These are phyloP conservation scores for Etia nguti DNA, from an alignment of 2,113 vertebrate species.

Conservation along the genomic window DNA sequence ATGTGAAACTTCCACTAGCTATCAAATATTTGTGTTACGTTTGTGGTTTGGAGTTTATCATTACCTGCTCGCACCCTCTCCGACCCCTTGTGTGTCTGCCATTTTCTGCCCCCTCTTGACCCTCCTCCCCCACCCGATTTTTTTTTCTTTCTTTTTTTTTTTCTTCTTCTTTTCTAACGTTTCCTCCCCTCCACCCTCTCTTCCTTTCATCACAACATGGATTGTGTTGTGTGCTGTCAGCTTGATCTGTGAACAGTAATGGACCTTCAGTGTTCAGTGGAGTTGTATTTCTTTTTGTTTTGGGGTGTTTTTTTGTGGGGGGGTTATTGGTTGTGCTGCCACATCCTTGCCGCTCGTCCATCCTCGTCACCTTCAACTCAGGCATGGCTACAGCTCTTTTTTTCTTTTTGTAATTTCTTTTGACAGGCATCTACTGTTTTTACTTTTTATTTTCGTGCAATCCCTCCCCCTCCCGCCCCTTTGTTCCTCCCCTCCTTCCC, in stretches of 20 bases:
- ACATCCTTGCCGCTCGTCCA: not conserved
- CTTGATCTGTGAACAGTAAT: conserved; percentile 2
- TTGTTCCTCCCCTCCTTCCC: not conserved
- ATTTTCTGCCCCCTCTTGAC: conserved; percentile 9
- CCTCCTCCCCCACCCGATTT: not conserved
- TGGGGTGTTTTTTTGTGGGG: not conserved
- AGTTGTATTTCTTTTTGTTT: not conserved
- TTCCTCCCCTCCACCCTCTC: not conserved
- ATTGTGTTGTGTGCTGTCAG: not conserved
- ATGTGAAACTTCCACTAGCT: conserved; percentile 55
- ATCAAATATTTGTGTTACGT: conserved; percentile 49
- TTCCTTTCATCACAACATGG: not conserved
- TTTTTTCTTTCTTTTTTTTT: not conserved
- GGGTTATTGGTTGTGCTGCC: not conserved
- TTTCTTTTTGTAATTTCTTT: not conserved
- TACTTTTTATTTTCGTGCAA: not conserved
- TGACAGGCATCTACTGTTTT: conserved; percentile 7
- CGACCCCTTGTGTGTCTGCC: conserved; percentile 21
- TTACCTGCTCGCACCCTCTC: not conserved
- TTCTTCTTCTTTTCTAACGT: not conserved
- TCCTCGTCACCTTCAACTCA: not conserved
- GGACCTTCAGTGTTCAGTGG: not conserved
- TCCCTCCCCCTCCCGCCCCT: not conserved
- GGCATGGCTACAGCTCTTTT: conserved; percentile 37
- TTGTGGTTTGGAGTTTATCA: conserved; percentile 60